Evolutionary conservation across 64 coral and sea anemone species (phyloP).

Genomic region (Montipora cactus): DNA sequence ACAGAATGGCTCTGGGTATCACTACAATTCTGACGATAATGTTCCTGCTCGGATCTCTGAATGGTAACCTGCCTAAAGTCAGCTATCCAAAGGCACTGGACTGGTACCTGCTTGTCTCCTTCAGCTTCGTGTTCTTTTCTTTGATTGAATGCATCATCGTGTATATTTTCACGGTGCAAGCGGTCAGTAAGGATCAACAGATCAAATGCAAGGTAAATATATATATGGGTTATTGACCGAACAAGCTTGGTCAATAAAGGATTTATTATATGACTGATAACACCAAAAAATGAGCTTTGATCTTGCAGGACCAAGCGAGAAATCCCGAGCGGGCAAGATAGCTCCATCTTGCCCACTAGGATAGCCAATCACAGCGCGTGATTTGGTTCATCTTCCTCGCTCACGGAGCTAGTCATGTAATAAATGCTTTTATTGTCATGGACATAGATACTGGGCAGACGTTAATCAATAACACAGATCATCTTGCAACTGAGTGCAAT

Average conservation of each 20-base stretch:
- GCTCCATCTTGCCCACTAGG: neutral
- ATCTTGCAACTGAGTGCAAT: no score
- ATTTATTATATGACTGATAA: no score
- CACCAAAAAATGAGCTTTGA: no score
- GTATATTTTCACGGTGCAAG: neutral
- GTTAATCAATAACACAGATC: no score
- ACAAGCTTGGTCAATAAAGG: no score
- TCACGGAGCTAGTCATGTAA: no score
- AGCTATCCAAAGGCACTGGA: conserved; percentile 53
- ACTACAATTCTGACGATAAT: conserved; percentile 53
- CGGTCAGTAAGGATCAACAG: neutral
- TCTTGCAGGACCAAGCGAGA: no score
- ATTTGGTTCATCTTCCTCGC: neutral
- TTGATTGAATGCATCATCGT: conserved; percentile 52
- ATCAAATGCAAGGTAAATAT: neutral
- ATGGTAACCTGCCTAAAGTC: conserved; percentile 39
- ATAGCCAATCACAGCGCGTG: no score
- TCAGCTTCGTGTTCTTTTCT: conserved; percentile 33
- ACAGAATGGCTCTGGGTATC: conserved; percentile 51
- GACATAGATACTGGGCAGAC: no score
- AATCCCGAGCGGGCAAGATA: neutral
- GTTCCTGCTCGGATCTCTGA: conserved; percentile 36
- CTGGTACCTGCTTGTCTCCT: conserved; percentile 46
- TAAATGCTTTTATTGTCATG: no score
- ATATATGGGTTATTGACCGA: no score